phyloP scores from a whole-genome alignment of 2,113 vertebrate genomes.

The rat (Rattus norvegicus) region DNA sequence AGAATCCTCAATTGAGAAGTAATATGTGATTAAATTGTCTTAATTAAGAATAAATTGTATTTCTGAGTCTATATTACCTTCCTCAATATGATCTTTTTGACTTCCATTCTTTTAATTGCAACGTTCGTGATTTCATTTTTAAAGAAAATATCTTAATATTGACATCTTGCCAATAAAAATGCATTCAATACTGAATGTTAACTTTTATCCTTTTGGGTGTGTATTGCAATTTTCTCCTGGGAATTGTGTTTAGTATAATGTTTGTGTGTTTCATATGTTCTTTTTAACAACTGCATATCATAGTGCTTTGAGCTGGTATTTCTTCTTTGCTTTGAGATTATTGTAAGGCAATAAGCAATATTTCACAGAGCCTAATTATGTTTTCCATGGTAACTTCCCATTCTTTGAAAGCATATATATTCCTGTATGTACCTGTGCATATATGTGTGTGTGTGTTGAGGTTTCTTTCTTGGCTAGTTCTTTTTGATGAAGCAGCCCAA shows the following conservation, averaged over 20 bases:
- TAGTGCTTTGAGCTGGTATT: background rate
- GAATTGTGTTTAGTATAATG: conserved; percentile 16
- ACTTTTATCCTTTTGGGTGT: background rate
- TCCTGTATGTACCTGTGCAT: background rate
- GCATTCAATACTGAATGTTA: conserved; percentile 27
- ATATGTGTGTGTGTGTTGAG: background rate
- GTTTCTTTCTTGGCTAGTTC: background rate
- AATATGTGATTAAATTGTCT: background rate
- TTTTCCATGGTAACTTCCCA: background rate
- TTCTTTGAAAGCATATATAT: background rate
- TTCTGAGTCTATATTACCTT: background rate
- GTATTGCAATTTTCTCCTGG: conserved; percentile 30
- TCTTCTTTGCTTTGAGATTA: conserved; percentile 1
- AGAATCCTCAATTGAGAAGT: background rate
- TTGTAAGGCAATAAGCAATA: background rate
- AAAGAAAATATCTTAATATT: background rate
- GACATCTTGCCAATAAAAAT: background rate
- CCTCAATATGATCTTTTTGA: background rate
- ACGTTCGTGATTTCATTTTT: background rate
- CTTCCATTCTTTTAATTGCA: background rate
- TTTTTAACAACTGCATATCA: conserved; percentile 55
- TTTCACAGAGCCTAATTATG: background rate
- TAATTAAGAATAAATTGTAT: background rate
- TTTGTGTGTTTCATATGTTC: conserved; percentile 45
- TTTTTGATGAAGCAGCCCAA: background rate